Percentiles rank a stretch among this genome's conserved stretches.
Evolutionary conservation across 1,140 invertebrate species (phyloP).

Genomic region (Araneus ventricosus): DNA sequence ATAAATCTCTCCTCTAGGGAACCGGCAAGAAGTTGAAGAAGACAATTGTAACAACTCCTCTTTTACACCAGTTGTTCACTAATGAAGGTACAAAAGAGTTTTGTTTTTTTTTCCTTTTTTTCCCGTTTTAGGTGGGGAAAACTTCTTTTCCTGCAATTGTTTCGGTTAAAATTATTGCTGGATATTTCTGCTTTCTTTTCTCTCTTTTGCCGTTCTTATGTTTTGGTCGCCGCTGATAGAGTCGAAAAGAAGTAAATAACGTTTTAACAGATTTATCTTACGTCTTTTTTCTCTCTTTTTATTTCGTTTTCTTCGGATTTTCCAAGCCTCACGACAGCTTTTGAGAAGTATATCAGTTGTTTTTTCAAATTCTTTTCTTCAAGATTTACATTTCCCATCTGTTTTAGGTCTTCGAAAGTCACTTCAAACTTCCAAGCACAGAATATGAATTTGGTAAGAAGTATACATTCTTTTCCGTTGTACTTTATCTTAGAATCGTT

Average conservation of each 20-base stretch:
- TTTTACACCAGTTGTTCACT: constrained; percentile 65
- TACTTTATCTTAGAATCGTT: no score
- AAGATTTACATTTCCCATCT: constrained; percentile 17
- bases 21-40: constrained; percentile 45
- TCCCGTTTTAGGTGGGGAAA: constrained; percentile 29
- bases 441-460: no score
- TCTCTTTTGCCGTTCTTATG: neutral
- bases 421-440: neutral
- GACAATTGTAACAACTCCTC: constrained; percentile 63
- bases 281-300: neutral
- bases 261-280: neutral
- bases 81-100: constrained; percentile 56
- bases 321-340: neutral
- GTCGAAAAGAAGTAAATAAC: constrained; percentile 24
- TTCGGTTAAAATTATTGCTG: constrained; percentile 48
- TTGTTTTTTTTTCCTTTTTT: neutral
- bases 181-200: constrained; percentile 4
- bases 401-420: neutral
- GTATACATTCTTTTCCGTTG: no score
- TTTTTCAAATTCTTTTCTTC: neutral
- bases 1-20: constrained; percentile 48
- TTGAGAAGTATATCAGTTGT: neutral
- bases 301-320: neutral
- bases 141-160: constrained; percentile 35
- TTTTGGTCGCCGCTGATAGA: constrained; percentile 42